These are phyloP conservation scores for Siphamia tubifer DNA, from an alignment of 2,113 vertebrate species.

Conservation along the genomic window DNA sequence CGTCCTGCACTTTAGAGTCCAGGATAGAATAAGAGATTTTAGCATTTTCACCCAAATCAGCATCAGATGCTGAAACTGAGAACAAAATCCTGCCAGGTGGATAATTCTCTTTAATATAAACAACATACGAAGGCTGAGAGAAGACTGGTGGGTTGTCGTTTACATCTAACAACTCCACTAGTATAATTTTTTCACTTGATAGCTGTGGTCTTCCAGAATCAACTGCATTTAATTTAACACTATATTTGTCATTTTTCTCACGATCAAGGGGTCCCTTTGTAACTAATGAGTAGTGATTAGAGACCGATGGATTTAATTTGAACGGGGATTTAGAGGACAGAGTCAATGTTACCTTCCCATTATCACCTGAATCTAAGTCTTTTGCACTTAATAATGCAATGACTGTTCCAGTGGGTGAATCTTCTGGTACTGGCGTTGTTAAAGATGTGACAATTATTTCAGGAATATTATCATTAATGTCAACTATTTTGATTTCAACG, in stretches of 20 bases:
- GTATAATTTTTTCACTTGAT: conserved; percentile 76
- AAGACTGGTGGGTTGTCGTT: conserved; percentile 86
- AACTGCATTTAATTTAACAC: conserved; percentile 69
- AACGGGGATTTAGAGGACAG: conserved; percentile 58
- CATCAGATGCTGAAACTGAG: conserved; percentile 77
- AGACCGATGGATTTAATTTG: conserved; percentile 61
- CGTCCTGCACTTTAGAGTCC: conserved; percentile 71
- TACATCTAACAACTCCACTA: conserved; percentile 80
- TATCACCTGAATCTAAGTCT: conserved; percentile 72
- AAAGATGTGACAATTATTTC: conserved; percentile 77
- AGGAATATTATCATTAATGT: conserved; percentile 78
- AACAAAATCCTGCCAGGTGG: conserved; percentile 54
- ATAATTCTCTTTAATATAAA: conserved; percentile 69
- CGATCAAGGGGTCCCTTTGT: conserved; percentile 64
- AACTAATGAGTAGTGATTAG: conserved; percentile 73
- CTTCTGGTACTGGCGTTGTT: conserved; percentile 70
- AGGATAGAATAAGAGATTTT: conserved; percentile 84
- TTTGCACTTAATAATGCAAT: conserved; percentile 75
- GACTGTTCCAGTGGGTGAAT: conserved; percentile 74
- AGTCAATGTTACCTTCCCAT: conserved; percentile 64
- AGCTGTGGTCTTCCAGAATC: conserved; percentile 82
- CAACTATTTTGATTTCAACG: conserved; percentile 71
- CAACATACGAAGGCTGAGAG: conserved; percentile 64
- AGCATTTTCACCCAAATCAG: conserved; percentile 79
- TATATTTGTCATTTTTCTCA: conserved; percentile 56